Percentiles rank a stretch among this genome's conserved stretches.
Evolutionary conservation across 2,888 invertebrate genomes (phyloP).

Genomic region (Drosophila rellima): DNA sequence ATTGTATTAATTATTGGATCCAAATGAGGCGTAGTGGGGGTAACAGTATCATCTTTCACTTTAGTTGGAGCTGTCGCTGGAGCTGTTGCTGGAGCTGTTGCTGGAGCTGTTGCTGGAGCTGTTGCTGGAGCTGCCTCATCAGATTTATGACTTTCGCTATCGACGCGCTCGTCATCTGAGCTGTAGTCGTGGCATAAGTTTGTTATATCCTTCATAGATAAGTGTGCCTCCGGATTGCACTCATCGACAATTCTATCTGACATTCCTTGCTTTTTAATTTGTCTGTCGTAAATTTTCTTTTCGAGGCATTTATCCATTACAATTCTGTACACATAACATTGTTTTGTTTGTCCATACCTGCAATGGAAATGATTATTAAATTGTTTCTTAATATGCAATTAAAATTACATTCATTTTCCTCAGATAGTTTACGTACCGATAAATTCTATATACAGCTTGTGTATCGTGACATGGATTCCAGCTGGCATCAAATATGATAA

Average conservation of each 20-base stretch:
- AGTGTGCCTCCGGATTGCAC: slow-evolving; percentile 97
- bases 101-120: background rate
- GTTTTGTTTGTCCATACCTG: slow-evolving; percentile 96
- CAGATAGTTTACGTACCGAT: slow-evolving; percentile 85
- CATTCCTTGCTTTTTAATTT: slow-evolving; percentile 99
- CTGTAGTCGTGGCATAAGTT: slow-evolving; percentile 96
- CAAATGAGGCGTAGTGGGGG: slow-evolving; percentile 86
- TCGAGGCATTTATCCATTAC: slow-evolving; percentile 99
- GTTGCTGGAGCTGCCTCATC: slow-evolving; percentile 26
- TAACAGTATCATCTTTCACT: slow-evolving; percentile 40
- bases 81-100: background rate
- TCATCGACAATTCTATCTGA: slow-evolving; percentile 99
- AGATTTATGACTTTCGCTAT: slow-evolving; percentile 55
- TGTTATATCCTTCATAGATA: slow-evolving; percentile 95
- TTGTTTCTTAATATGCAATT: no score
- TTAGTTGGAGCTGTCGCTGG: slow-evolving; percentile 12
- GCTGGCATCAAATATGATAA: slow-evolving; percentile 98
- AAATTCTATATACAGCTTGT: slow-evolving; percentile 98
- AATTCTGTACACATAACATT: slow-evolving; percentile 97
- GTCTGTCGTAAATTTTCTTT: slow-evolving; percentile 98
- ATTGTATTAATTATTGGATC: slow-evolving; percentile 94
- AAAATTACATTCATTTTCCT: background rate
- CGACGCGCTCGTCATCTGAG: slow-evolving; percentile 91
- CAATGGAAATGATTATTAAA: background rate
- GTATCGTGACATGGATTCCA: slow-evolving; percentile 99